These are phyloP conservation scores for Ptychochromis oligacanthus DNA, from an alignment of 2,113 vertebrate genomes.

Conservation along the genomic window DNA sequence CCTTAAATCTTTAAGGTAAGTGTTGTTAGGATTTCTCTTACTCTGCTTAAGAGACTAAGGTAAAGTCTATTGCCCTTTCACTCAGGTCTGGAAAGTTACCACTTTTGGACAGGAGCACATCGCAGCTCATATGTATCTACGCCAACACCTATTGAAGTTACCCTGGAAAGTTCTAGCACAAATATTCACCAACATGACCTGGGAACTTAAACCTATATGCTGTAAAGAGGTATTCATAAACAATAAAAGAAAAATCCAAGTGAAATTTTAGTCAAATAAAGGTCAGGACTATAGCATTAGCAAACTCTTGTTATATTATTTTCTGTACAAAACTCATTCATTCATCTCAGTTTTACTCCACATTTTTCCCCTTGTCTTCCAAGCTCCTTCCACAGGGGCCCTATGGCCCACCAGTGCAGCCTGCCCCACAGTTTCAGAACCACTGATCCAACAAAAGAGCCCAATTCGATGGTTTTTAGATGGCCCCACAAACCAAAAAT, in stretches of 20 bases:
- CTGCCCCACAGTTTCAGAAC: background rate
- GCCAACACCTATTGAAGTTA: background rate
- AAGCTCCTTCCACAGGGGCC: background rate
- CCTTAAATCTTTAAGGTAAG: slow-evolving; percentile 18
- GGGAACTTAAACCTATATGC: slow-evolving; percentile 3
- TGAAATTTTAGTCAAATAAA: background rate
- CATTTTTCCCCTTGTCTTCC: background rate
- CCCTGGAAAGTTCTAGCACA: background rate
- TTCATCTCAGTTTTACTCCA: background rate
- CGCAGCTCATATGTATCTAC: background rate
- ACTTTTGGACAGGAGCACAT: background rate
- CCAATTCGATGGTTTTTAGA: background rate
- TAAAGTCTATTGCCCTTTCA: background rate
- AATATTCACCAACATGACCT: slow-evolving; percentile 33
- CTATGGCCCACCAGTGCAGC: background rate
- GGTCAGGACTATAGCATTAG: background rate
- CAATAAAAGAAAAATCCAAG: background rate
- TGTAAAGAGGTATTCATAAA: background rate
- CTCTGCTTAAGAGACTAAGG: slow-evolving; percentile 10
- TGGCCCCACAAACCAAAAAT: background rate
- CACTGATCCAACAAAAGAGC: background rate
- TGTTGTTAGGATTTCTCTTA: background rate
- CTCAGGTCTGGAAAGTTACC: background rate
- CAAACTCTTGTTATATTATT: background rate
- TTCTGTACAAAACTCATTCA: background rate